Evolutionary conservation across 2,888 invertebrate species (phyloP).

Genomic region (Himalopsyche japonica): DNA sequence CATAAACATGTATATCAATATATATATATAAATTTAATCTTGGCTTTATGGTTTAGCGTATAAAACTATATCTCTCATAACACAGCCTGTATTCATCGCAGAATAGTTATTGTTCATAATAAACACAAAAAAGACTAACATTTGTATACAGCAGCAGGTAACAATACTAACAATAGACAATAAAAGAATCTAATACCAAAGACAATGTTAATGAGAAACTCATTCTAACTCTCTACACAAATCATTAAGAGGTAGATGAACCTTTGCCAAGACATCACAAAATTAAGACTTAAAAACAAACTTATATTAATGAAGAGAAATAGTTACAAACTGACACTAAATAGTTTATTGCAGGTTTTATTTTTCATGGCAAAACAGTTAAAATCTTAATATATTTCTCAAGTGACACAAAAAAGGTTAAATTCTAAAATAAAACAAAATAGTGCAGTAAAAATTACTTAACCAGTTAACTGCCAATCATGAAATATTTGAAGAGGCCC

Average conservation of each 20-base stretch:
- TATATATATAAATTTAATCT: constrained; percentile 9
- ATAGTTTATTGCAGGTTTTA: too few relatives aligned
- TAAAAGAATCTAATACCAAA: neutral
- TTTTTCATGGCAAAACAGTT: too few relatives aligned
- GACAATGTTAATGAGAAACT: neutral
- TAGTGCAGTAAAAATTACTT: too few relatives aligned
- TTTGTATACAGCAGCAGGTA: neutral
- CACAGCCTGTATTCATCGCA: constrained; percentile 41
- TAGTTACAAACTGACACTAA: neutral
- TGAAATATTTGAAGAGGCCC: too few relatives aligned
- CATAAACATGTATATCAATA: constrained; percentile 3
- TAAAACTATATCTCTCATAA: constrained; percentile 37
- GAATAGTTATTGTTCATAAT: constrained; percentile 23
- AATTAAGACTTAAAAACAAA: neutral
- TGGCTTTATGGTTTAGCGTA: constrained; percentile 20
- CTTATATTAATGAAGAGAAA: neutral
- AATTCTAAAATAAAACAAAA: too few relatives aligned
- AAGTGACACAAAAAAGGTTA: too few relatives aligned
- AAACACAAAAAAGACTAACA: neutral
- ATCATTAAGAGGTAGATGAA: neutral
- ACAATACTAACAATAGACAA: neutral
- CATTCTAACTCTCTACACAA: neutral
- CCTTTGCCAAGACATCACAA: neutral
- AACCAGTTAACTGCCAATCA: too few relatives aligned
- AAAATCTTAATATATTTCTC: too few relatives aligned